Percentiles rank a stretch among this genome's conserved stretches.
Conservation (phyloP, 2,888 invertebrate species). For the Sphaeridia pumilis region DNA sequence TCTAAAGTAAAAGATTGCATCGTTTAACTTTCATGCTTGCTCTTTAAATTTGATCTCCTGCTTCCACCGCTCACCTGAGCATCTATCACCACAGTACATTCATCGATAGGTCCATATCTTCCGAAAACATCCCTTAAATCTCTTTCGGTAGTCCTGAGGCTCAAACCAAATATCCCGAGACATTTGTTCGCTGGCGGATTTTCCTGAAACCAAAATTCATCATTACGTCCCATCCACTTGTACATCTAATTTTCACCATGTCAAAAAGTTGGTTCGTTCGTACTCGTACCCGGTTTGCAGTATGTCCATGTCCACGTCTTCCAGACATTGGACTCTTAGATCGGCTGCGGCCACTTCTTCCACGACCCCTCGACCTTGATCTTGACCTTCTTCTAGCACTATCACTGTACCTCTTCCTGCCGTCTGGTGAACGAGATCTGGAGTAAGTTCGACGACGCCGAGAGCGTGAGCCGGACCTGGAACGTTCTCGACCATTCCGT, state of each 20-base stretch:
- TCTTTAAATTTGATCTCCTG: no score
- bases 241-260: no score
- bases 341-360: background rate
- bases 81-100: conserved; percentile 34
- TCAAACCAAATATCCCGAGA: conserved; percentile 49
- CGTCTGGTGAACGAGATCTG: background rate
- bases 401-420: background rate
- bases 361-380: background rate
- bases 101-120: conserved; percentile 47
- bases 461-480: background rate
- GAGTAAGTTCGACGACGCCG: background rate
- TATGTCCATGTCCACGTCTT: background rate
- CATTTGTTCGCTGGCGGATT: conserved; percentile 45
- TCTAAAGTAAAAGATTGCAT: conserved; percentile 48
- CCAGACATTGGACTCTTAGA: background rate
- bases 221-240: no score
- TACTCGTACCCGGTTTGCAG: background rate
- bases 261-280: no score
- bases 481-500: background rate
- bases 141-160: conserved; percentile 47
- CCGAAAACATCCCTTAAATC: conserved; percentile 47
- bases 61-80: conserved; percentile 30
- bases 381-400: background rate
- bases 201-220: no score
- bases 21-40: no score